Conservation (phyloP, 2,113 vertebrate species). For the Callipepla californica region DNA sequence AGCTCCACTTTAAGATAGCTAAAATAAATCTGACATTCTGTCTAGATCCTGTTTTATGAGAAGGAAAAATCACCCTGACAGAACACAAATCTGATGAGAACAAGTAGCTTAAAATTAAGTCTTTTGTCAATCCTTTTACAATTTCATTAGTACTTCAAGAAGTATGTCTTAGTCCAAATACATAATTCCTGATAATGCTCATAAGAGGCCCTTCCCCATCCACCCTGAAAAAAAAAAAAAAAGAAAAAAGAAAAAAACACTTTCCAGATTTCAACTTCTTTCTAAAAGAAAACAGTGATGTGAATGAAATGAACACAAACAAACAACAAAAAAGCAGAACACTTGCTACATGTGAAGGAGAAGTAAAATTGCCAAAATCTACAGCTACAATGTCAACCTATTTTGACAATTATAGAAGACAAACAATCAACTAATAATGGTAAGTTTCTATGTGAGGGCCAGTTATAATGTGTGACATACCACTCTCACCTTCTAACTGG, state of each 20-base stretch:
- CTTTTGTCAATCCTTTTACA: background rate
- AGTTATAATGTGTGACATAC: accelerated
- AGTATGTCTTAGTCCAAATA: background rate
- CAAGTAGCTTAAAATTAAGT: background rate
- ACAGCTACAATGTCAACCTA: background rate
- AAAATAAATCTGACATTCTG: background rate
- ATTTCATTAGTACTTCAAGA: background rate
- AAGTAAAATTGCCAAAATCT: background rate
- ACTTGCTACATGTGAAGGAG: background rate
- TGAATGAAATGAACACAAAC: background rate
- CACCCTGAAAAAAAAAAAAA: background rate
- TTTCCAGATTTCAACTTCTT: background rate
- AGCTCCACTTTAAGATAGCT: background rate
- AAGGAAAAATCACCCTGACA: background rate
- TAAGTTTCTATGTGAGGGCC: background rate
- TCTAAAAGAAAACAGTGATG: background rate
- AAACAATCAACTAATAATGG: background rate
- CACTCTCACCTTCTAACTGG: background rate
- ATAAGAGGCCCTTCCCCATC: background rate
- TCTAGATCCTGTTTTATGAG: background rate
- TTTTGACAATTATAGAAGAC: background rate
- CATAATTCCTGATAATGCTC: accelerated
- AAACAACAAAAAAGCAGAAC: background rate
- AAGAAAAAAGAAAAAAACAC: accelerated
- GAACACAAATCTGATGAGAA: background rate